These are phyloP conservation scores for Chironomus tentans DNA, from an alignment of 2,888 invertebrate genomes.

Conservation along the genomic window DNA sequence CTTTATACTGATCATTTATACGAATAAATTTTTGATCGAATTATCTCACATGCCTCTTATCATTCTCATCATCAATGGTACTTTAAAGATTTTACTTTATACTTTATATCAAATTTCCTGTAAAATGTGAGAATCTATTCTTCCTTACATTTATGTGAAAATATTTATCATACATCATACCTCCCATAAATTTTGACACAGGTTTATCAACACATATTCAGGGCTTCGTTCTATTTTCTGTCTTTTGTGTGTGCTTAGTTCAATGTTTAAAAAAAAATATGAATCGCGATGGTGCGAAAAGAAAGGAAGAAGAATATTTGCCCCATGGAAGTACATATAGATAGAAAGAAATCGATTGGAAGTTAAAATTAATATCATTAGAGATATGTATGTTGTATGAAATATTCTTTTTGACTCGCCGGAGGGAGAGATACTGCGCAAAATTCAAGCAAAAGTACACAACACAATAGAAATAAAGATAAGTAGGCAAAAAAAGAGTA, in stretches of 20 bases:
- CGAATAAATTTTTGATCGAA: no score
- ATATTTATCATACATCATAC: background rate
- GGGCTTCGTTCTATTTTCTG: background rate
- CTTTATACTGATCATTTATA: no score
- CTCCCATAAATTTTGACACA: background rate
- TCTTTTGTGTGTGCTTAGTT: background rate
- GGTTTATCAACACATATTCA: background rate
- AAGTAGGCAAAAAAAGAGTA: background rate
- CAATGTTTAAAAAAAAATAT: background rate
- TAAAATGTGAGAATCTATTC: no score
- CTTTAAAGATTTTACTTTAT: no score
- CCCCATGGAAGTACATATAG: background rate
- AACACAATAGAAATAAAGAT: background rate
- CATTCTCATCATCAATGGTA: no score
- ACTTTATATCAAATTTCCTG: no score
- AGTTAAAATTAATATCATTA: slow-evolving; percentile 14
- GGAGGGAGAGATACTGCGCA: background rate
- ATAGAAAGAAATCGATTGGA: background rate
- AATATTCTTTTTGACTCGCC: background rate
- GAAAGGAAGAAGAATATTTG: background rate
- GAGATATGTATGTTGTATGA: slow-evolving; percentile 3
- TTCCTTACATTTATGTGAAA: no score
- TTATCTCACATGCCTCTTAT: no score
- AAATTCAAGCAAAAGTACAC: background rate
- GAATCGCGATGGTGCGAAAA: slow-evolving; percentile 3